Conservation (phyloP, 2,888 invertebrate species). For the Cylloceria caligata region DNA sequence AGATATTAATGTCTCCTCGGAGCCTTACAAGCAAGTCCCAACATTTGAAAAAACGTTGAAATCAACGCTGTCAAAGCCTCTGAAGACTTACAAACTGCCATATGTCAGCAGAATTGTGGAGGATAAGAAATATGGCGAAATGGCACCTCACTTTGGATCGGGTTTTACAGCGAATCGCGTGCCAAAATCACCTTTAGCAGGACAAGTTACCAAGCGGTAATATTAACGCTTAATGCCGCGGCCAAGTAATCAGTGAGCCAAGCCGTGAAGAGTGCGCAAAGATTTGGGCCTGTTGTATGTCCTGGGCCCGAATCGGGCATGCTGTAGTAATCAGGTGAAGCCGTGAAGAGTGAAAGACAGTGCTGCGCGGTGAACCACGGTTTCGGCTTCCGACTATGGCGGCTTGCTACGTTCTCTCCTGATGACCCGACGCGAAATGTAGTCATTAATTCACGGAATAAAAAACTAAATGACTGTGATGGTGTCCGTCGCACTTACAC, state of each 20-base stretch:
- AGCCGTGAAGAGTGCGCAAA: constrained; percentile 2
- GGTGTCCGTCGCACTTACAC: constrained; percentile 29
- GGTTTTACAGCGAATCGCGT: constrained; percentile 14
- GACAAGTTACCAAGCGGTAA: constrained; percentile 15
- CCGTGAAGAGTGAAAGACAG: constrained; percentile 31
- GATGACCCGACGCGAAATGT: constrained; percentile 66
- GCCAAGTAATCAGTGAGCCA: constrained; percentile 21
- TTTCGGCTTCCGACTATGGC: constrained; percentile 26
- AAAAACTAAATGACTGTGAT: constrained; percentile 51
- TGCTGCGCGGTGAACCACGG: constrained; percentile 16
- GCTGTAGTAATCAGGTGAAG: constrained; percentile 39
- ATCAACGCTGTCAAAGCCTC: neutral
- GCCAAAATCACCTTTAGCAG: constrained; percentile 20
- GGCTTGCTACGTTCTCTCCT: constrained; percentile 7
- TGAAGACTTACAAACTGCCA: neutral
- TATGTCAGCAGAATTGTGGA: neutral
- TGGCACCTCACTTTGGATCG: neutral
- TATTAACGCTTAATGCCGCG: constrained; percentile 14
- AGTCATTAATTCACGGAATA: constrained; percentile 66
- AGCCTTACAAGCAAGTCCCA: neutral
- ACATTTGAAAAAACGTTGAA: neutral
- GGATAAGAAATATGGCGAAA: constrained; percentile 3
- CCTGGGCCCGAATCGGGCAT: constrained; percentile 1
- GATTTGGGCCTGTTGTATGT: constrained; percentile 12
- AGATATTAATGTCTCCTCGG: constrained; percentile 1